These are phyloP conservation scores for Anolis apletophallus DNA, from an alignment of 2,797 vertebrate genomes.

Conservation along the genomic window DNA sequence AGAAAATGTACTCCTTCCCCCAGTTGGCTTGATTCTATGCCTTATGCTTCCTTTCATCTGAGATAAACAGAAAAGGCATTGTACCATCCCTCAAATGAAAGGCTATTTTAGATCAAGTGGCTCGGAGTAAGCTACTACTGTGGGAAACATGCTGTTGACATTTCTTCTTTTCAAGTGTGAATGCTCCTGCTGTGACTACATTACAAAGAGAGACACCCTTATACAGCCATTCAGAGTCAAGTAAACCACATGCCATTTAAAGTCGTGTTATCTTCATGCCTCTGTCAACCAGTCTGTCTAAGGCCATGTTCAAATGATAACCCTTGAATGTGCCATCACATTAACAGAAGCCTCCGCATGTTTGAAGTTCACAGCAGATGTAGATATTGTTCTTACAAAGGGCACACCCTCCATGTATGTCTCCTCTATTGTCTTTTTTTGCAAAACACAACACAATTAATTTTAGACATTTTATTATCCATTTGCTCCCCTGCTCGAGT, in stretches of 20 bases:
- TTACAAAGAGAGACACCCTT: neutral
- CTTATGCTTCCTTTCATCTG: neutral
- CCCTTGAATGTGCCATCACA: neutral
- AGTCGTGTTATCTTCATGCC: neutral
- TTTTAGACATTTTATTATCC: neutral
- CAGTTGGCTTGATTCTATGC: neutral
- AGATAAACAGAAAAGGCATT: neutral
- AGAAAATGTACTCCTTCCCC: neutral
- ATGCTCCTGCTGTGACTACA: conserved; percentile 7
- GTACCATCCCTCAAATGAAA: conserved; percentile 2
- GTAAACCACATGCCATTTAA: neutral
- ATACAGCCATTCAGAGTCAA: neutral
- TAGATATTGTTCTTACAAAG: neutral
- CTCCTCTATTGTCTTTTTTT: neutral
- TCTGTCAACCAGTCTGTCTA: neutral
- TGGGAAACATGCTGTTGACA: conserved; percentile 1
- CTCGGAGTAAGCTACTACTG: neutral
- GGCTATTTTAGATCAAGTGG: neutral
- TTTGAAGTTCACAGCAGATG: neutral
- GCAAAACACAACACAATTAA: neutral
- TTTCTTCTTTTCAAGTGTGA: conserved; percentile 2
- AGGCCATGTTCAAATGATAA: neutral
- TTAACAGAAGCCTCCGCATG: neutral
- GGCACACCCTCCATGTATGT: neutral
- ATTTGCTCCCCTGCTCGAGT: too few species aligned